phyloP scores from a whole-genome alignment of 1,140 invertebrate species.

The Drosophila oshimai region DNA sequence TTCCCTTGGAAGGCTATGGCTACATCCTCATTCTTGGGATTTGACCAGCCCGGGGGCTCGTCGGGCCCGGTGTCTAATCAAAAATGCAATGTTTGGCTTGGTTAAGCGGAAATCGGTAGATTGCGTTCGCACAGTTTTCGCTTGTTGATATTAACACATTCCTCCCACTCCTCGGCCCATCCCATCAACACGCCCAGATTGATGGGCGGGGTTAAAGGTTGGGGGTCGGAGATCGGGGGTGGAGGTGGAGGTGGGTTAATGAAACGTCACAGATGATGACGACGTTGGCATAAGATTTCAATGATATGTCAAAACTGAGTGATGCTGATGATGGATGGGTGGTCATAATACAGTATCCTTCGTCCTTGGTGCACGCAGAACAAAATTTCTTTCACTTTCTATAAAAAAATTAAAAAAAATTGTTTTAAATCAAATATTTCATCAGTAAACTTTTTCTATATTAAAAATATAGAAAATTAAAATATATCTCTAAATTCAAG shows the following conservation, averaged over 20 bases:
- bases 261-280: slow-evolving; percentile 77
- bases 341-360: slow-evolving; percentile 54
- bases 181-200: slow-evolving; percentile 5
- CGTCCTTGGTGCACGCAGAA: neutral
- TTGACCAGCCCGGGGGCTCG: slow-evolving; percentile 50
- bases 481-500: neutral
- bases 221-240: neutral
- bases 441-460: no score
- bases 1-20: slow-evolving; percentile 24
- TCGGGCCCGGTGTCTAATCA: slow-evolving; percentile 62
- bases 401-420: no score
- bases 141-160: slow-evolving; percentile 73
- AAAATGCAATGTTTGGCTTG: slow-evolving; percentile 81
- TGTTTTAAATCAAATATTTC: no score
- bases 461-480: no score
- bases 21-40: slow-evolving; percentile 47
- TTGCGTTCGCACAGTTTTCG: slow-evolving; percentile 71
- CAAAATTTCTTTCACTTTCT: neutral
- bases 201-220: neutral
- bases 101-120: slow-evolving; percentile 81
- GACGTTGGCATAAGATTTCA: slow-evolving; percentile 72
- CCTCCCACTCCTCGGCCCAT: neutral
- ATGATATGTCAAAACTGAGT: slow-evolving; percentile 80
- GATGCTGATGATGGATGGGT: slow-evolving; percentile 75
- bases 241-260: slow-evolving; percentile 57